Base-by-base conservation (phyloP, 53 echinoderm and acorn worm species). In the Luidia sarsii region DNA sequence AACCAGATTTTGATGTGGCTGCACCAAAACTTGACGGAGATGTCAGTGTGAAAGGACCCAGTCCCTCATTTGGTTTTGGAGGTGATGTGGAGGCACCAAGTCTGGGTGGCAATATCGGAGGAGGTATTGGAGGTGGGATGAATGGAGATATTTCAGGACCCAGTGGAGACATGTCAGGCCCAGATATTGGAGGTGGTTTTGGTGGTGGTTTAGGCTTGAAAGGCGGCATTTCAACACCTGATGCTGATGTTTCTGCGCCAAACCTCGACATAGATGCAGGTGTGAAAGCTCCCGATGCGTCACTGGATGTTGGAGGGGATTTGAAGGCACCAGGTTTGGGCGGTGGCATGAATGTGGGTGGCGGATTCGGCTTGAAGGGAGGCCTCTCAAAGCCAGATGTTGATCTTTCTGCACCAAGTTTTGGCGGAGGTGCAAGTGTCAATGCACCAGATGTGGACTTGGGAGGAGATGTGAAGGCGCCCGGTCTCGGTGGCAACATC, bases 331-430 rank as follows among this genome's bases (percentile, higher is more conserved):
- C 79, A 83, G 48, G 82, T 43, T 50, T 86, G 16, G 55, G 55
- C 0, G 71, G 71, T 53, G 55, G 48, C 33, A 80, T 65, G 29
- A 52, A 37, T 72, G 55, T 19, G 3, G 60, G 32, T 82, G 86
- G 50, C 45, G 56, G 64, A 69, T 39, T 70, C 60, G 72, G 74
- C 41, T 18, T 64, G 9, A 61, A 70, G 3, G 83, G 77, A 41
- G 39, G 39, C 2, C 64, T 90, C 68, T 5, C 39, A 51, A 35
- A 72, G 38, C 70, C 80, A 61, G 23, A 86, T 55, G 60, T 86
- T 86, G 79, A 80, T 57, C 22, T 83, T 46, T 65, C 82, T 33
- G 56, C 55, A 64, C 36, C 65, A n/a, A n/a, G n/a, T n/a, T n/a
- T n/a, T n/a, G n/a, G n/a, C n/a, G n/a, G n/a, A n/a, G n/a, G n/a